Percentiles rank a stretch among this genome's conserved stretches.
phyloP scores from a whole-genome alignment of 2,797 vertebrate genomes.

The Gymnothorax javanicus region DNA sequence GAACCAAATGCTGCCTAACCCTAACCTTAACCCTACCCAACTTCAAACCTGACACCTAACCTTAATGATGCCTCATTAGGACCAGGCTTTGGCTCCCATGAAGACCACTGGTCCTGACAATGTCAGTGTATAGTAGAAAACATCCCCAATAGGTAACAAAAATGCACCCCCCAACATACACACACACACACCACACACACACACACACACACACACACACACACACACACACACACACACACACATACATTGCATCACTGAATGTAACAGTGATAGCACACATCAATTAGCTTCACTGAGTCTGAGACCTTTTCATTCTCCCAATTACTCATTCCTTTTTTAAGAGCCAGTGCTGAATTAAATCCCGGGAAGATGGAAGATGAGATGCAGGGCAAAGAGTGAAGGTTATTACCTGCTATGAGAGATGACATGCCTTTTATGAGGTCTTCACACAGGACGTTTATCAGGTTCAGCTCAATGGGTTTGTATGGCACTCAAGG shows the following conservation, averaged over 20 bases:
- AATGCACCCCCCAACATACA: background rate
- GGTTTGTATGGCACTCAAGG: background rate
- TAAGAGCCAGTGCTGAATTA: background rate
- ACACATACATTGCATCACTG: background rate
- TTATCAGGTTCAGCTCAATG: background rate
- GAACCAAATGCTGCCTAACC: no score
- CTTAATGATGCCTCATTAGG: no score
- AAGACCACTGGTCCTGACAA: no score
- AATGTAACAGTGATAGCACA: background rate
- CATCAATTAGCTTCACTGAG: background rate
- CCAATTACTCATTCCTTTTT: constrained; percentile 10
- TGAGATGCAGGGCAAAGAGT: background rate
- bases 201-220: background rate
- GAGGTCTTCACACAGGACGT: background rate
- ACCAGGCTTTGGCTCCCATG: no score
- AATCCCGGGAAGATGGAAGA: background rate
- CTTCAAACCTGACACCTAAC: no score
- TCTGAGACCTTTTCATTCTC: background rate
- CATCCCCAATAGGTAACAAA: background rate
- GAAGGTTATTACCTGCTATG: constrained; percentile 1
- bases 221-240: constrained; percentile 2
- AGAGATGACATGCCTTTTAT: background rate
- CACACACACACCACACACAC: background rate
- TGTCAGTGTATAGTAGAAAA: no score
- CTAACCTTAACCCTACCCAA: no score